Percentiles rank a stretch among this genome's conserved stretches.
Conservation (phyloP, 1,140 invertebrate species). For the Paraescarpia echinospica region DNA sequence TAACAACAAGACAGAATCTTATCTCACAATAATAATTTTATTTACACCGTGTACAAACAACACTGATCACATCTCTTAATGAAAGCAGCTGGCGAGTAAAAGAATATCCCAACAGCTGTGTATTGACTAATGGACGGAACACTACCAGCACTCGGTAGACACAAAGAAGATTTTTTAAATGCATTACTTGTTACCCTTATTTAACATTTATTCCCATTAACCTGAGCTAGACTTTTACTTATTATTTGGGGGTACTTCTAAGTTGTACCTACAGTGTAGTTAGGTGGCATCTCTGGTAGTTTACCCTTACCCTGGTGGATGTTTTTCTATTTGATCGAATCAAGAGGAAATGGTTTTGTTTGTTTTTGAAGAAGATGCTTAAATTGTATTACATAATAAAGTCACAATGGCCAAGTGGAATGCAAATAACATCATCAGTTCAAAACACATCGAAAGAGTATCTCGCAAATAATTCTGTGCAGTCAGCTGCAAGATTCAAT, state of each 20-base stretch:
- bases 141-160: background rate
- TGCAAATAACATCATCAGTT: background rate
- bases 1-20: background rate
- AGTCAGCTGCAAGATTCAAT: background rate
- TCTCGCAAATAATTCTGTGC: background rate
- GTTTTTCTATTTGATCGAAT: too few relatives aligned
- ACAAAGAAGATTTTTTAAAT: background rate
- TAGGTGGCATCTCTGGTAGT: too few relatives aligned
- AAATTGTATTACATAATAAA: too few relatives aligned
- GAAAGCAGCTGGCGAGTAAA: too few relatives aligned
- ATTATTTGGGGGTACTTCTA: too few relatives aligned
- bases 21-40: background rate
- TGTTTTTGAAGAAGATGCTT: too few relatives aligned
- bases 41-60: background rate
- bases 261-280: too few relatives aligned
- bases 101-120: background rate
- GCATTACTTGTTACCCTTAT: background rate
- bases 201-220: background rate
- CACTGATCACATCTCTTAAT: background rate
- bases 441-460: background rate
- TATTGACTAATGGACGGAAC: background rate
- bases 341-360: too few relatives aligned
- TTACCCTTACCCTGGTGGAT: too few relatives aligned
- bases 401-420: too few relatives aligned
- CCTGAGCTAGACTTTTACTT: too few relatives aligned